Evolutionary conservation across 2,113 vertebrate species (phyloP), one percentile per base, ranked within the genome.

Genomic region (Picathartes gymnocephalus): DNA sequence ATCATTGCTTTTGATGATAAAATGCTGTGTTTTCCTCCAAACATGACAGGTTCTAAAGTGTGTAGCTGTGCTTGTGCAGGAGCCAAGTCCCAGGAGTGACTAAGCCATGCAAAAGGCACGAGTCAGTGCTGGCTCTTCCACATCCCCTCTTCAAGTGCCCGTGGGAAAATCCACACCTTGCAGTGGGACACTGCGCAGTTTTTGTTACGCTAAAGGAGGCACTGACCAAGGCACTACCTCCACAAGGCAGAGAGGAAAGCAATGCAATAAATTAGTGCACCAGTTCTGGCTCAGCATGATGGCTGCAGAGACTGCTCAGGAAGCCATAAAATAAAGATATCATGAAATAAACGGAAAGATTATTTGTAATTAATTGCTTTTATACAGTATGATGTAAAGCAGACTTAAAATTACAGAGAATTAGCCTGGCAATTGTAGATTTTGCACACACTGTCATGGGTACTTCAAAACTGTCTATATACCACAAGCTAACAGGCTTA

Each of bases 281-380:
- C 25, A n/a, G 27, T 7, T 62, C 54, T 35, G 39, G 54, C 33
- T 88, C 72, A 81, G 40, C 2, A 14, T 8, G 8, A 58, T 18
- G 42, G 64, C 54, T 84, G 56, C 68, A 90, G 39, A 73, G 33
- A 70, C 83, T 74, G 68, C 39, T 86, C 56, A 76, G 57, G 45
- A 93, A 90, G 70, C 33, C 21, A 9, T 53, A 76, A 84, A 76
- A 93, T 48, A 88, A 94, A 84, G 31, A 58, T 54, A 7, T 30
- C 73, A 39, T 53, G 22, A 96, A 89, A 82, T 5, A 66, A 89
- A 93, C 1, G 2, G 42, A 85, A 94, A 88, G 42, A 73, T 60
- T 25, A 81, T 88, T 93, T 88, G 65, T 45, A 84, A 93, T 93
- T 92, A 92, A 93, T 88, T 79, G 71, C 53, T 60, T 90, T 77